A percentile compares a stretch with the other conserved stretches of the same genome.
Evolutionary conservation across 1,140 invertebrate species (phyloP).

Genomic region (Oedothorax gibbosus): DNA sequence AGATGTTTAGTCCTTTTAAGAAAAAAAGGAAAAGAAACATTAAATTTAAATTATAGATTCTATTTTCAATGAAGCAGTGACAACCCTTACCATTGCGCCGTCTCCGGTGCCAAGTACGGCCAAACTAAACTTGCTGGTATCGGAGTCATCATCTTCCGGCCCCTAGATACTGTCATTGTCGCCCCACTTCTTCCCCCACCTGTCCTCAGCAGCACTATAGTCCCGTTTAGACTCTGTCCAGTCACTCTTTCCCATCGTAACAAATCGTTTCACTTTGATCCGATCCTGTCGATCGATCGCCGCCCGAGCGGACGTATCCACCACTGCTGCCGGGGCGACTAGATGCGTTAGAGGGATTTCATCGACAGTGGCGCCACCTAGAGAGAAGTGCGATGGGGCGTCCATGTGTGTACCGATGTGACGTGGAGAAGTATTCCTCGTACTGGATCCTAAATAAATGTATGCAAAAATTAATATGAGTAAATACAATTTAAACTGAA

Average conservation of each 20-base stretch:
- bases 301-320: slow-evolving; percentile 71
- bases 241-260: slow-evolving; percentile 69
- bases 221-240: slow-evolving; percentile 68
- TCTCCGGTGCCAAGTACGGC: slow-evolving; percentile 72
- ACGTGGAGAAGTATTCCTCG: slow-evolving; percentile 73
- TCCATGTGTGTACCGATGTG: slow-evolving; percentile 78
- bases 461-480: no score
- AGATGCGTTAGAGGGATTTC: slow-evolving; percentile 75
- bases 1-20: no score
- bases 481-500: no score
- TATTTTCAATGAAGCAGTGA: no score
- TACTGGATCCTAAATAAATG: slow-evolving; percentile 70
- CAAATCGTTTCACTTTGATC: slow-evolving; percentile 65
- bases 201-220: slow-evolving; percentile 72
- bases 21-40: no score
- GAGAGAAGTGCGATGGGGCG: slow-evolving; percentile 76
- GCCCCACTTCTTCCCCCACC: slow-evolving; percentile 69
- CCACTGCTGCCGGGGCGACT: slow-evolving; percentile 72
- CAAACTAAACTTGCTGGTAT: slow-evolving; percentile 59
- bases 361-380: slow-evolving; percentile 71
- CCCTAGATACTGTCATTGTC: slow-evolving; percentile 63
- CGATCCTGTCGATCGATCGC: background rate
- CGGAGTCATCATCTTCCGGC: slow-evolving; percentile 40
- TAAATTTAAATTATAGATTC: no score
- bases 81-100: slow-evolving; percentile 56